These are phyloP conservation scores for Antigone vipio DNA, from an alignment of 2,113 vertebrate genomes.

Conservation along the genomic window DNA sequence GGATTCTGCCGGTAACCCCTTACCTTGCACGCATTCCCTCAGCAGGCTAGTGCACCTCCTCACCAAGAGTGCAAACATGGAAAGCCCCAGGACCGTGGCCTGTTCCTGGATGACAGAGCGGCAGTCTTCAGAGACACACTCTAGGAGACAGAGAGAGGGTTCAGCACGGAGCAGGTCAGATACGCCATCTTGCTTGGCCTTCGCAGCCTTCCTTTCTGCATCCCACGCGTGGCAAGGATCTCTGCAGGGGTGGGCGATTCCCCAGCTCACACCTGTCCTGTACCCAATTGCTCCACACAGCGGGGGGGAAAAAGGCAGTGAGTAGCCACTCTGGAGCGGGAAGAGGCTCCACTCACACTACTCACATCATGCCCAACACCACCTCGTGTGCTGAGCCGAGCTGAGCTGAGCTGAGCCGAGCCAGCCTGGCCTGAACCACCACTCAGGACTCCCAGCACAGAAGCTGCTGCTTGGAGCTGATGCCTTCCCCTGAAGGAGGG, in stretches of 20 bases:
- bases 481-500: constrained; percentile 29
- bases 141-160: constrained; percentile 51
- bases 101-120: constrained; percentile 92
- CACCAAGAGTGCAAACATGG: constrained; percentile 92
- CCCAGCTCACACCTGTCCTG: not conserved
- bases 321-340: not conserved
- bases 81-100: constrained; percentile 86
- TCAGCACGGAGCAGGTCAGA: not conserved
- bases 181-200: not conserved
- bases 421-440: not conserved
- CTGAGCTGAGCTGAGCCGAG: no score
- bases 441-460: not conserved
- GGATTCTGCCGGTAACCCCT: not conserved
- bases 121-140: constrained; percentile 76
- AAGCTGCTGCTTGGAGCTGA: constrained; percentile 17
- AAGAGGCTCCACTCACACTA: not conserved
- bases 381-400: accelerated
- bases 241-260: not conserved
- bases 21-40: constrained; percentile 82
- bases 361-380: not conserved
- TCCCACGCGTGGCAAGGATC: not conserved
- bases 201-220: not conserved
- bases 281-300: accelerated
- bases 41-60: constrained; percentile 88
- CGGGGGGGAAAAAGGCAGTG: not conserved